Evolutionary conservation across 2,888 invertebrate species (phyloP).

Genomic region (Drosophila kambysellisi): DNA sequence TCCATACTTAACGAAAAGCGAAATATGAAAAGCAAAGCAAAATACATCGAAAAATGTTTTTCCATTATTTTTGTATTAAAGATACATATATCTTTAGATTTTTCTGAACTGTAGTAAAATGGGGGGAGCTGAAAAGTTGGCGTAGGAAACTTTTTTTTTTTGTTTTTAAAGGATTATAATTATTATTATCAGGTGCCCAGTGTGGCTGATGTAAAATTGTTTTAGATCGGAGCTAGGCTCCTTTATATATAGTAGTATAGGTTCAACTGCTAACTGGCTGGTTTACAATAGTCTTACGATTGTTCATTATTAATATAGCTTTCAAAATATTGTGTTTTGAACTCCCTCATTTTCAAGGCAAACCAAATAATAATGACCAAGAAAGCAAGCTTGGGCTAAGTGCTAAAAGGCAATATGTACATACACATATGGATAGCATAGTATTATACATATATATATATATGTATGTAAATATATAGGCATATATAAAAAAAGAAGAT

Average conservation of each 20-base stretch:
- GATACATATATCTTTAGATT: neutral
- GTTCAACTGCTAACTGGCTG: slow-evolving; percentile 51
- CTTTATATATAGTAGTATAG: slow-evolving; percentile 7
- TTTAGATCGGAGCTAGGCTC: slow-evolving; percentile 47
- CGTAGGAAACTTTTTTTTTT: slow-evolving; percentile 46
- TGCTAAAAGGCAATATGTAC: slow-evolving; percentile 25
- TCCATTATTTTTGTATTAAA: neutral
- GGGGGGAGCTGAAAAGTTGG: slow-evolving; percentile 54
- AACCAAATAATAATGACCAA: neutral
- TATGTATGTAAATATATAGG: slow-evolving; percentile 10
- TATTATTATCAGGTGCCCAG: slow-evolving; percentile 16
- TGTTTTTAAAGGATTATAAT: slow-evolving; percentile 12
- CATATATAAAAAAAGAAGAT: slow-evolving; percentile 5
- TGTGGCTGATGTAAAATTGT: slow-evolving; percentile 26
- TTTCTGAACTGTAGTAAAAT: slow-evolving; percentile 10
- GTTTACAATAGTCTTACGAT: slow-evolving; percentile 46
- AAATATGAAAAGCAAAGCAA: slow-evolving; percentile 23
- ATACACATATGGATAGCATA: slow-evolving; percentile 15
- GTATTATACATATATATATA: slow-evolving; percentile 4
- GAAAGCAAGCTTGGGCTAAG: slow-evolving; percentile 17
- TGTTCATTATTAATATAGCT: slow-evolving; percentile 1
- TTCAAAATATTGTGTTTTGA: slow-evolving; percentile 21
- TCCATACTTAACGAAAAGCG: slow-evolving; percentile 16
- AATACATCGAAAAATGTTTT: slow-evolving; percentile 29
- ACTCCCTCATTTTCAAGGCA: slow-evolving; percentile 17